Percentiles rank a stretch among this genome's conserved stretches.
These are phyloP conservation scores for Ophioderma brevispina DNA, from an alignment of 35 echinoderm and acorn worm species.

Conservation along the genomic window DNA sequence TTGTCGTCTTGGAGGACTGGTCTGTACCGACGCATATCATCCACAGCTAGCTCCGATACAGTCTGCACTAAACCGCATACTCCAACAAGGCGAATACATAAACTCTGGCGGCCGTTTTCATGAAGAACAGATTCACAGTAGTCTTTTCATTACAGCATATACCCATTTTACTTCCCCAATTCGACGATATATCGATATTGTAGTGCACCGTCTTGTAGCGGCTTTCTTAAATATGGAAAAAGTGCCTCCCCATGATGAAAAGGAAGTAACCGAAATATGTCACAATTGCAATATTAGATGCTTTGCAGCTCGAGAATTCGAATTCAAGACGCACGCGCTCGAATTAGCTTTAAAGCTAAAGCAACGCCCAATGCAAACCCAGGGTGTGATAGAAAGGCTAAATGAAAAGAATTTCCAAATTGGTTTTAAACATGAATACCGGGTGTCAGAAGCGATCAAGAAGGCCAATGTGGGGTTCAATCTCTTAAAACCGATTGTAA, in stretches of 20 bases:
- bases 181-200: slow-evolving; percentile 81
- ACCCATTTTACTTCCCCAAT: slow-evolving; percentile 96
- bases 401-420: slow-evolving; percentile 38
- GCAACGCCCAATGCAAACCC: slow-evolving; percentile 23
- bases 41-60: slow-evolving; percentile 67
- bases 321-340: slow-evolving; percentile 24
- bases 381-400: slow-evolving; percentile 32
- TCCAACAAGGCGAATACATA: slow-evolving; percentile 54
- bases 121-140: slow-evolving; percentile 42
- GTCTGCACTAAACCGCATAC: slow-evolving; percentile 48
- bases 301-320: slow-evolving; percentile 58
- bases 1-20: slow-evolving; percentile 21
- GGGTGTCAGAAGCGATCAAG: slow-evolving; percentile 11
- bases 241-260: slow-evolving; percentile 38
- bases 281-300: slow-evolving; percentile 74
- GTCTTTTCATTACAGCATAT: slow-evolving; percentile 61
- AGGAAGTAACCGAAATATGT: slow-evolving; percentile 64
- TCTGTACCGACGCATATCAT: slow-evolving; percentile 71
- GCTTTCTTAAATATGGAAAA: slow-evolving; percentile 21
- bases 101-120: slow-evolving; percentile 38
- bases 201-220: slow-evolving; percentile 78
- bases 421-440: slow-evolving; percentile 39
- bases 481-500: slow-evolving; percentile 51
- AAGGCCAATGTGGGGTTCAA: slow-evolving; percentile 45
- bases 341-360: slow-evolving; percentile 59